These are phyloP conservation scores for Epinotia bilunana DNA, from an alignment of 2,888 invertebrate genomes.

Conservation along the genomic window DNA sequence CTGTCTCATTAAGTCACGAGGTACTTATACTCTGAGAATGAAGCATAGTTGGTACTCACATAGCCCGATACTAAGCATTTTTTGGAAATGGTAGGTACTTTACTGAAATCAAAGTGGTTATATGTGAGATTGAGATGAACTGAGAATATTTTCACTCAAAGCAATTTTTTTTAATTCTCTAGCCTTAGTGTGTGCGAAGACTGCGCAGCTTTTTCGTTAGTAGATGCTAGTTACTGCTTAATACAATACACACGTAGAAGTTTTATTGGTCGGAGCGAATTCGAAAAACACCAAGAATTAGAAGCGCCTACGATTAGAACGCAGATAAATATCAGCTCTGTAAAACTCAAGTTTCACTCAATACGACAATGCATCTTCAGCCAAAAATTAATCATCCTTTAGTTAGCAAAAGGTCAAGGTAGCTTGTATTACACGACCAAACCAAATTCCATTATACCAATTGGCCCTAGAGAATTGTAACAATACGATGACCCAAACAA, in stretches of 20 bases:
- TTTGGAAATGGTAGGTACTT: not conserved
- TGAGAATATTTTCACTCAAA: too few species aligned
- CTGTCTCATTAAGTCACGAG: slow-evolving; percentile 9
- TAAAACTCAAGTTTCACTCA: slow-evolving; percentile 9
- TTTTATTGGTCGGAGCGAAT: not conserved
- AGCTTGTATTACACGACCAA: slow-evolving; percentile 21
- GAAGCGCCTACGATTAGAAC: not conserved
- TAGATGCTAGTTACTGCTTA: too few species aligned
- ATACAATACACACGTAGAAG: not conserved
- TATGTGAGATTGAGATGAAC: too few species aligned
- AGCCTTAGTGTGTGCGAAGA: too few species aligned
- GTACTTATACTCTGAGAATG: slow-evolving; percentile 22
- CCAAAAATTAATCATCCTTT: slow-evolving; percentile 35
- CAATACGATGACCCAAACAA: slow-evolving; percentile 34
- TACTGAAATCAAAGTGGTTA: too few species aligned
- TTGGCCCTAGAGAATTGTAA: slow-evolving; percentile 36
- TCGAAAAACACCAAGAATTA: not conserved
- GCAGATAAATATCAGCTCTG: not conserved
- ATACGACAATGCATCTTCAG: slow-evolving; percentile 16
- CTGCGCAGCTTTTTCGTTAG: too few species aligned
- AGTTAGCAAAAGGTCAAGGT: slow-evolving; percentile 36
- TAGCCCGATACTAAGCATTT: not conserved
- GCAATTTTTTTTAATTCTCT: too few species aligned
- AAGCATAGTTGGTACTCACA: not conserved
- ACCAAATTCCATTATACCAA: slow-evolving; percentile 22